Evolutionary conservation across 2,113 vertebrate species (phyloP), one percentile per base, ranked within the genome.

Genomic region (Epinephelus moara): DNA sequence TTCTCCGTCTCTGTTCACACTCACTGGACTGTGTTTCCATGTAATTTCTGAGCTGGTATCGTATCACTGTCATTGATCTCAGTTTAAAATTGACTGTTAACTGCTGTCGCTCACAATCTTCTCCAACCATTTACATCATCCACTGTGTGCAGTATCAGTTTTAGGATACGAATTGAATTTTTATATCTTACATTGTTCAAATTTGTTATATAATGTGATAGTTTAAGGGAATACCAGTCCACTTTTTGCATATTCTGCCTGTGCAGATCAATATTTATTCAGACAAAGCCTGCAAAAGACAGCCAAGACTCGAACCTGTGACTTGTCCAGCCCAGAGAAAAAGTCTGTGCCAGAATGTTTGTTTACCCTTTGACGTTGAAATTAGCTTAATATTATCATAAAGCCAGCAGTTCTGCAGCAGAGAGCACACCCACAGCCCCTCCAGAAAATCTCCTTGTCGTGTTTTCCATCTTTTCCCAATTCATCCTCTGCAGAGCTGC

Each of bases 401-500:
- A 37, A 70, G 56, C 52, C 25, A 25, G 6, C 33, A 60, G 57
- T 56, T 75, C n/a, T 50, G 64, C 56, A 53, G 52, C 66, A 68
- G n/a, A 80, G 30, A 62, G 30, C 23, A 37, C 45, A 8, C 21
- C 27, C 47, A 25, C 33, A 62, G 4, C 6, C 61, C 73, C 79
- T 49, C 62, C 0, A 74, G 82, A 69, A 70, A 77, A 75, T 67
- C 71, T 64, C 42, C 71, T 70, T 47, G 66, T 78, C 40, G 10
- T 59, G 69, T 70, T 88, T 75, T 81, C 23, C 67, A 79, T 81
- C 67, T 80, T 62, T 80, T 76, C 27, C 42, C 27, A 47, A 60
- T 76, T 63, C 37, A 8, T 79, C 70, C 74, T 70, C 17, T 13
- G 63, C 70, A 18, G 33, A 59, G 62, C 61, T 70, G 67, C 68